Conservation (phyloP, 2,888 invertebrate species). For the Agrotis puta region DNA sequence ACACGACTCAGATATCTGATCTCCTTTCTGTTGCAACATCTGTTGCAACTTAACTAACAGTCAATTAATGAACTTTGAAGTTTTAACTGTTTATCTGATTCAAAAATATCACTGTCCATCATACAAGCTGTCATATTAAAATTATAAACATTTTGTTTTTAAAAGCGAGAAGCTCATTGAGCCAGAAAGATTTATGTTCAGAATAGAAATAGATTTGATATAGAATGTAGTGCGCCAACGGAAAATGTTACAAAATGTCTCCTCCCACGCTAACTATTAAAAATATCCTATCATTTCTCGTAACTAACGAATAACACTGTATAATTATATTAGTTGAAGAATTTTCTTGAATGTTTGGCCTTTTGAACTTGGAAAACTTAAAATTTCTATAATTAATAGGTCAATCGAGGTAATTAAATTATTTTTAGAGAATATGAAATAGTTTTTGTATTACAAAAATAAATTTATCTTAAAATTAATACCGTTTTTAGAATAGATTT, state of each 20-base stretch:
- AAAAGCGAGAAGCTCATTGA: slow-evolving; percentile 64
- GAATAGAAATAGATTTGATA: slow-evolving; percentile 80
- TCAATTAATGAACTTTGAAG: slow-evolving; percentile 46
- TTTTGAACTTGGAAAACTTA: slow-evolving; percentile 1
- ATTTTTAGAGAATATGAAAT: background rate
- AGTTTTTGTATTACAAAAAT: background rate
- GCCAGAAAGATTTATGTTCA: slow-evolving; percentile 72
- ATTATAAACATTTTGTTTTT: slow-evolving; percentile 66
- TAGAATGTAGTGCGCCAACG: slow-evolving; percentile 77
- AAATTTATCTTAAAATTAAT: background rate
- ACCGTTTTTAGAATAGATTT: background rate
- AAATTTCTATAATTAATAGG: background rate
- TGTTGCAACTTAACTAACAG: slow-evolving; percentile 32
- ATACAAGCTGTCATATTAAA: slow-evolving; percentile 51
- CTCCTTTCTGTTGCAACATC: background rate
- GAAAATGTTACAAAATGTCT: slow-evolving; percentile 72
- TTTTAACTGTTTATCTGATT: slow-evolving; percentile 34
- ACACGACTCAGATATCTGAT: background rate
- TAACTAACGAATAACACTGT: slow-evolving; percentile 62
- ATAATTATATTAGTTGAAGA: slow-evolving; percentile 9
- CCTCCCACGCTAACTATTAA: slow-evolving; percentile 75
- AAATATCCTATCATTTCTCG: slow-evolving; percentile 77
- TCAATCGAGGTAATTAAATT: slow-evolving; percentile 9
- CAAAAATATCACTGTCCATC: slow-evolving; percentile 36
- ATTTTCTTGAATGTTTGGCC: slow-evolving; percentile 22